Evolutionary conservation across 2,797 vertebrate genomes (phyloP).

Genomic region (Mormyrops attenuatus): DNA sequence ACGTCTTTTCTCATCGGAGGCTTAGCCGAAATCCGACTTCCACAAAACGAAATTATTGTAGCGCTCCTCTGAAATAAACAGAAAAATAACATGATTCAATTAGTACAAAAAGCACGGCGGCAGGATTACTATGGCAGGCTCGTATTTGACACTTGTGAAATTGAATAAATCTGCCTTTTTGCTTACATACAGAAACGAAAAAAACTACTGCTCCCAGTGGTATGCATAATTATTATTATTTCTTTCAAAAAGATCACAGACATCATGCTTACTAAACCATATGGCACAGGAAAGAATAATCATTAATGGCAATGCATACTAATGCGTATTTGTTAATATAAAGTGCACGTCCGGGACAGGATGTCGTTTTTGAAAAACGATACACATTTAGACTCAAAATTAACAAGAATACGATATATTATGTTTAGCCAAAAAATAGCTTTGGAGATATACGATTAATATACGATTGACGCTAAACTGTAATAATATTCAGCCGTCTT

Average conservation of each 20-base stretch:
- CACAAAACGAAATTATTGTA: constrained; percentile 61
- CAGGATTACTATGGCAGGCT: not conserved
- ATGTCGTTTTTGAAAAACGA: not conserved
- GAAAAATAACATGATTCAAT: constrained; percentile 27
- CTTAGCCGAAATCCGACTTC: constrained; percentile 64
- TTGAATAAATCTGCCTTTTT: not conserved
- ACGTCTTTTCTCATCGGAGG: constrained; percentile 64
- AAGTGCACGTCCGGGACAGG: not conserved
- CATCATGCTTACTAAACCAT: not conserved
- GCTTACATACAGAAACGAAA: not conserved
- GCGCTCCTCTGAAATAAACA: constrained; percentile 52
- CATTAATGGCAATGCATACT: not conserved
- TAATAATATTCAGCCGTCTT: constrained; percentile 37
- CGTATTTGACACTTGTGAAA: not conserved
- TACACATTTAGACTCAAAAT: constrained; percentile 15
- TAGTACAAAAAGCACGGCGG: constrained; percentile 6
- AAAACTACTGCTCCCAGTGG: not conserved
- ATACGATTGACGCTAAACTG: constrained; percentile 32
- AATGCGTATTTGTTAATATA: constrained; percentile 5
- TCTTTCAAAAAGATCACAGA: not conserved
- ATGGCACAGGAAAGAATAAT: not conserved
- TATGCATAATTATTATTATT: not conserved
- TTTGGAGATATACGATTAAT: constrained; percentile 31
- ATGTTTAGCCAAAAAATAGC: constrained; percentile 40
- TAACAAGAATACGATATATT: constrained; percentile 39